Evolutionary conservation across 2,113 vertebrate species (phyloP).

Genomic region (Lathamus discolor): DNA sequence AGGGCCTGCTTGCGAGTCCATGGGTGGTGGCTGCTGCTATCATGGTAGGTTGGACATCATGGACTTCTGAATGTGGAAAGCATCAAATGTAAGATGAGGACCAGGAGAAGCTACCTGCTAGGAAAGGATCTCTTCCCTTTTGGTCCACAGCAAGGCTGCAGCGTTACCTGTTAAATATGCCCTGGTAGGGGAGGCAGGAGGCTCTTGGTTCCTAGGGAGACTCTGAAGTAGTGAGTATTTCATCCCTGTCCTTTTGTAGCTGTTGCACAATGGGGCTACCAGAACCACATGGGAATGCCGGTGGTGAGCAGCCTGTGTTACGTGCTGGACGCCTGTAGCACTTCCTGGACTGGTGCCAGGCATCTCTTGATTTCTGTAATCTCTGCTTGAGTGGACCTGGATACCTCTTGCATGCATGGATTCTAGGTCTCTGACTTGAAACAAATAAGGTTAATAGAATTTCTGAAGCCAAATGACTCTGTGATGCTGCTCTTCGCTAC

Average conservation of each 20-base stretch:
- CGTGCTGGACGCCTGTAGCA: not conserved
- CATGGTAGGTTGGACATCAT: rapidly evolving
- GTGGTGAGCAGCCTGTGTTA: not conserved
- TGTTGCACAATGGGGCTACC: not conserved
- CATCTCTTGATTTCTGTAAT: constrained; percentile 56
- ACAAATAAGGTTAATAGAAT: not conserved
- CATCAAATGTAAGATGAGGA: not conserved
- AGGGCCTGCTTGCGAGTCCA: not conserved
- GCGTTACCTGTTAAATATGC: not conserved
- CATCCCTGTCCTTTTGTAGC: not conserved
- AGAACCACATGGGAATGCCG: not conserved
- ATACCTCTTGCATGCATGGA: not conserved
- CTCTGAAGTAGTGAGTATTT: not conserved
- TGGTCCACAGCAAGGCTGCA: not conserved
- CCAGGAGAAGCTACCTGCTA: not conserved
- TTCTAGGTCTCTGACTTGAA: not conserved
- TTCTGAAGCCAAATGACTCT: not conserved
- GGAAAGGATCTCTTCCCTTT: not conserved
- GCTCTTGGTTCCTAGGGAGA: not conserved
- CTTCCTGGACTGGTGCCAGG: constrained; percentile 20
- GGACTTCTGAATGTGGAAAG: not conserved
- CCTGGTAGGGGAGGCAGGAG: not conserved
- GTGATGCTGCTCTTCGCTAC: not conserved
- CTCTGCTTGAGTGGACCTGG: constrained; percentile 42
- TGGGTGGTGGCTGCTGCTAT: not conserved